phyloP scores from a whole-genome alignment of 2,888 invertebrate genomes.

The Mechanitis messenoides region DNA sequence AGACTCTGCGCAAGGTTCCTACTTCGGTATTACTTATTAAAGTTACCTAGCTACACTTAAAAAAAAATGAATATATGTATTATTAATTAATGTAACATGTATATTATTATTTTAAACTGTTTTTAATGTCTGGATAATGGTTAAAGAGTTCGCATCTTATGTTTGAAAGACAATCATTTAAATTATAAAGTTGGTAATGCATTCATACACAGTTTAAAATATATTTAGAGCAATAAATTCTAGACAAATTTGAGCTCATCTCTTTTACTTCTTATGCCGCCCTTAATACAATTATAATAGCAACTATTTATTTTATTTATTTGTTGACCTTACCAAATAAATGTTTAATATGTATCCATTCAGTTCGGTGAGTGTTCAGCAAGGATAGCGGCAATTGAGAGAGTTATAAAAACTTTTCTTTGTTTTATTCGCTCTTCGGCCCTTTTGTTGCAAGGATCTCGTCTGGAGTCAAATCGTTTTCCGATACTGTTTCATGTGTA shows the following conservation, averaged over 20 bases:
- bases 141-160: no score
- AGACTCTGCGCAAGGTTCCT: slow-evolving; percentile 15
- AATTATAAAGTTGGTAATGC: no score
- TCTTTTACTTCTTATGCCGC: no score
- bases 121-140: no score
- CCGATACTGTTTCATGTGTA: slow-evolving; percentile 66
- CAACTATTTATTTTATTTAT: background rate
- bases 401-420: slow-evolving; percentile 65
- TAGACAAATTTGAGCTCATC: no score
- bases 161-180: no score
- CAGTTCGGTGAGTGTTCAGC: background rate
- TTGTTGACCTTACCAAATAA: background rate
- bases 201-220: no score
- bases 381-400: slow-evolving; percentile 39
- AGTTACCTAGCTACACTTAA: background rate
- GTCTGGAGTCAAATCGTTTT: slow-evolving; percentile 67
- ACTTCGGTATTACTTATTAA: slow-evolving; percentile 9
- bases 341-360: slow-evolving; percentile 5
- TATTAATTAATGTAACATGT: background rate
- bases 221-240: no score
- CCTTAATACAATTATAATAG: background rate
- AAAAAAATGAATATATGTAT: background rate
- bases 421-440: slow-evolving; percentile 53
- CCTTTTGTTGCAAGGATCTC: slow-evolving; percentile 39
- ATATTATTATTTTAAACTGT: background rate